Evolutionary conservation across 2,113 vertebrate species (phyloP).

Genomic region (Onychostruthus taczanowskii): DNA sequence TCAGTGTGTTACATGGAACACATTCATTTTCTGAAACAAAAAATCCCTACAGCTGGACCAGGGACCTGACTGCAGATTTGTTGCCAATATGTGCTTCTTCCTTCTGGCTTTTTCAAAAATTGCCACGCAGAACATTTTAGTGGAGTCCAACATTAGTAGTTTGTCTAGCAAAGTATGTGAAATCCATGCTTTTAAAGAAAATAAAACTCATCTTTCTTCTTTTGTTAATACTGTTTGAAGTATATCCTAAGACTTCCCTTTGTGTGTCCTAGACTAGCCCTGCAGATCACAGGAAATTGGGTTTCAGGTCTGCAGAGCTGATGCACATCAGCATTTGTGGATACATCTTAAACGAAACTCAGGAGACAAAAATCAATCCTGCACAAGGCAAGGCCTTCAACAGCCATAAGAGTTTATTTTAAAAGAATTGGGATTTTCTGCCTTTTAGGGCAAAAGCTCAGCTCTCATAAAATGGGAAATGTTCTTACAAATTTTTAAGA

Average conservation of each 20-base stretch:
- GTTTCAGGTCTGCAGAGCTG: not conserved
- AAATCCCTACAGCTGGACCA: not conserved
- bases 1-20: not conserved
- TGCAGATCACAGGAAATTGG: not conserved
- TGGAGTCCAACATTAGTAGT: not conserved
- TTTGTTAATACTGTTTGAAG: not conserved
- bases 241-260: not conserved
- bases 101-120: not conserved
- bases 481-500: not conserved
- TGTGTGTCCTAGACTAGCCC: not conserved
- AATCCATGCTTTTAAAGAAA: not conserved
- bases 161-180: not conserved
- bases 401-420: slow-evolving; percentile 11
- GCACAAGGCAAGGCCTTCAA: slow-evolving; percentile 21
- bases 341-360: not conserved
- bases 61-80: not conserved
- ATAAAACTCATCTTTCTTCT: not conserved
- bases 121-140: not conserved
- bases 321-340: not conserved
- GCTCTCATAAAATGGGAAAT: not conserved
- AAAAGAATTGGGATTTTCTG: not conserved
- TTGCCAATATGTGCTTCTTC: not conserved
- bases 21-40: not conserved
- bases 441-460: slow-evolving; percentile 13
- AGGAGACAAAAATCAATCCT: slow-evolving; percentile 11